These are phyloP conservation scores for Seriola aureovittata DNA, from an alignment of 2,113 vertebrate species.

Conservation along the genomic window DNA sequence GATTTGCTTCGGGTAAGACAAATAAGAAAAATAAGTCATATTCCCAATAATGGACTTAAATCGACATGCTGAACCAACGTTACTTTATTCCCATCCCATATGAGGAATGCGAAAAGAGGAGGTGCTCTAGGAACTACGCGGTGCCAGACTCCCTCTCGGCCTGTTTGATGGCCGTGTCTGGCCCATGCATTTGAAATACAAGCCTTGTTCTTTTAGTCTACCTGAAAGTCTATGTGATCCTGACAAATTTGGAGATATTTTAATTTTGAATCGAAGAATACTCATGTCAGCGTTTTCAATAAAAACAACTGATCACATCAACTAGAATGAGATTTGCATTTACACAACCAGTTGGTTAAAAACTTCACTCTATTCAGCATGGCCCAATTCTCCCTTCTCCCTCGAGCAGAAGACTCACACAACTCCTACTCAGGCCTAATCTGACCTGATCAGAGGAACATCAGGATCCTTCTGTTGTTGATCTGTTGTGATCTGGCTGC, in stretches of 20 bases:
- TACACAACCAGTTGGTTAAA: neutral
- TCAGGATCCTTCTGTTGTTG: constrained; percentile 29
- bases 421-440: constrained; percentile 21
- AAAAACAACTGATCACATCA: neutral
- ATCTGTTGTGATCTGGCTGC: constrained; percentile 39
- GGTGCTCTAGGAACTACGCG: too few species aligned
- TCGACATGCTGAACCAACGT: too few species aligned
- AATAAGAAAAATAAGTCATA: too few species aligned
- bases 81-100: too few species aligned
- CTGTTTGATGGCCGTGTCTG: too few species aligned
- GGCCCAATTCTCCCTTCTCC: neutral
- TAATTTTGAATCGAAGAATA: neutral
- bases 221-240: neutral
- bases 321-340: neutral
- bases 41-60: neutral
- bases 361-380: neutral
- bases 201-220: too few species aligned
- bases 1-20: too few species aligned
- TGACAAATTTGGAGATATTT: neutral
- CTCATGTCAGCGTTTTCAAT: neutral
- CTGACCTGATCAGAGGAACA: constrained; percentile 47
- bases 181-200: too few species aligned
- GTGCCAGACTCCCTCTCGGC: too few species aligned
- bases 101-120: too few species aligned
- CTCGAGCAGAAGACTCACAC: neutral